Evolutionary conservation across 1,140 invertebrate genomes (phyloP).

Genomic region (Bathynomus jamesi): DNA sequence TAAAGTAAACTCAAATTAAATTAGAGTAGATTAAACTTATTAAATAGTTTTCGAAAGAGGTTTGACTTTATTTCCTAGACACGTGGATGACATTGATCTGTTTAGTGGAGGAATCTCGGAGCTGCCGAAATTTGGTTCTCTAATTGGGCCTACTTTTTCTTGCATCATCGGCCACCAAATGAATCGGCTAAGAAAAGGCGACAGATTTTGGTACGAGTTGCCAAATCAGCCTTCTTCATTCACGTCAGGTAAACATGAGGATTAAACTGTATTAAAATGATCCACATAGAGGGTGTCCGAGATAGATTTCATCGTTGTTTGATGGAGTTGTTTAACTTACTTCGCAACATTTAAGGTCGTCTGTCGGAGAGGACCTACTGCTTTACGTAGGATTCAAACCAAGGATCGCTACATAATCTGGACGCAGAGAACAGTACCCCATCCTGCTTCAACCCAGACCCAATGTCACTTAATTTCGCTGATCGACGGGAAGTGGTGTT

Average conservation of each 20-base stretch:
- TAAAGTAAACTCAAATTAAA: background rate
- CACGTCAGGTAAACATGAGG: slow-evolving; percentile 58
- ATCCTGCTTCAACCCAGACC: no score
- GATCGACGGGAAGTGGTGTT: no score
- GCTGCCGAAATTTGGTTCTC: slow-evolving; percentile 70
- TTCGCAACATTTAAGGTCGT: no score
- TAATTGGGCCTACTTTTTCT: slow-evolving; percentile 90
- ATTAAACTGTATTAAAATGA: no score
- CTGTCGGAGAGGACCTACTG: no score
- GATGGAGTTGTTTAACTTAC: no score
- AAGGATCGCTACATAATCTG: no score
- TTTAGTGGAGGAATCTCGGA: slow-evolving; percentile 92
- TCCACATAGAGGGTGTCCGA: no score
- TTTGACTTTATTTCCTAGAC: slow-evolving; percentile 46
- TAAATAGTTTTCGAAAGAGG: background rate
- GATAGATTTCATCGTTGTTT: no score
- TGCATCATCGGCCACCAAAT: slow-evolving; percentile 96
- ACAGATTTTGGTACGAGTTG: slow-evolving; percentile 94
- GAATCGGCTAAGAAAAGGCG: slow-evolving; percentile 77
- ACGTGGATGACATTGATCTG: slow-evolving; percentile 78
- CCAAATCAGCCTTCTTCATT: slow-evolving; percentile 86
- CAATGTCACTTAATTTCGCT: no score
- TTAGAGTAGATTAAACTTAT: background rate
- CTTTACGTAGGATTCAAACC: no score
- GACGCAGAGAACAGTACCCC: no score